Conservation (phyloP, 2,797 vertebrate species). For the Gadopsis marmoratus region DNA sequence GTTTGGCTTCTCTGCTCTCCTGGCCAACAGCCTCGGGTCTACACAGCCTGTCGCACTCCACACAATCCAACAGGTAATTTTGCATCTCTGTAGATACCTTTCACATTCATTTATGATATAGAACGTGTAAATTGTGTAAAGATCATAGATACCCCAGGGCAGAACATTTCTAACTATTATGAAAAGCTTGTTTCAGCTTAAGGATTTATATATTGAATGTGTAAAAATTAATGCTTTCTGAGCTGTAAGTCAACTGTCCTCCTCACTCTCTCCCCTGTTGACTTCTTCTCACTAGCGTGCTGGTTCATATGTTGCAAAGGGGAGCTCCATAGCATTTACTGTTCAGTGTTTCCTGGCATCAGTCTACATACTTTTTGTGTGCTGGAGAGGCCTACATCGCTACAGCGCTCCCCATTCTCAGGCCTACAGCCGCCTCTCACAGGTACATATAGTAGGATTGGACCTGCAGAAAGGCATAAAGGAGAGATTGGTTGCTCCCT, state of each 20-base stretch:
- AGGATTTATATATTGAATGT: neutral
- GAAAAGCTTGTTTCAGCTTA: neutral
- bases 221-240: neutral
- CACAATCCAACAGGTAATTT: conserved; percentile 74
- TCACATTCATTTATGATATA: neutral
- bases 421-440: conserved; percentile 73
- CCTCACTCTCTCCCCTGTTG: neutral
- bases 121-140: neutral
- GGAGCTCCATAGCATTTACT: conserved; percentile 72
- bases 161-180: neutral
- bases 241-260: neutral
- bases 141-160: too few species aligned
- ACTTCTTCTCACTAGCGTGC: conserved; percentile 51
- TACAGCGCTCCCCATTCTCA: conserved; percentile 69
- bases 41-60: conserved; percentile 40
- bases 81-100: neutral
- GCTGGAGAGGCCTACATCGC: conserved; percentile 82
- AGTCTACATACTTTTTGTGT: conserved; percentile 79
- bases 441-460: conserved; percentile 56
- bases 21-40: conserved; percentile 69
- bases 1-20: conserved; percentile 75
- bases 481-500: neutral
- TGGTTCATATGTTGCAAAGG: conserved; percentile 77
- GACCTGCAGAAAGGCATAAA: neutral
- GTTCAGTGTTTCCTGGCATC: conserved; percentile 76